These are phyloP conservation scores for Melospiza melodia DNA, from an alignment of 2,113 vertebrate species.

Conservation along the genomic window DNA sequence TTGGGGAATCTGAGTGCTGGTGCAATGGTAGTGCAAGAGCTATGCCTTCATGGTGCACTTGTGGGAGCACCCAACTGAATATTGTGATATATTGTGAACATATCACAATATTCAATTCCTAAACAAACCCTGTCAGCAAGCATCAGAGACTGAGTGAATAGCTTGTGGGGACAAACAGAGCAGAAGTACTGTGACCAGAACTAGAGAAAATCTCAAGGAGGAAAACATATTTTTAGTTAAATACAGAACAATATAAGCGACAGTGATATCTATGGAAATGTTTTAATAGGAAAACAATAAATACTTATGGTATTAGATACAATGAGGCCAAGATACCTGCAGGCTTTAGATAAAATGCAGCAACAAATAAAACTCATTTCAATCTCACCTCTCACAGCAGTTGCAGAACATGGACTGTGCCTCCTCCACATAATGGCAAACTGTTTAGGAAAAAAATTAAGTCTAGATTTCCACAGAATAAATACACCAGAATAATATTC, in stretches of 20 bases:
- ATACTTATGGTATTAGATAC: neutral
- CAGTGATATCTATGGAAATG: neutral
- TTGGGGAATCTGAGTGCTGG: neutral
- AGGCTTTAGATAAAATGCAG: neutral
- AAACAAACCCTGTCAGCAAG: neutral
- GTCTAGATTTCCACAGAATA: neutral
- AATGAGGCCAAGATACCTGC: neutral
- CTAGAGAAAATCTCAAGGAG: neutral
- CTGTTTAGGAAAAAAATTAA: neutral
- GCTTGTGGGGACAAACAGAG: fast-evolving
- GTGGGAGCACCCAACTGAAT: neutral
- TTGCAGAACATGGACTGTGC: neutral
- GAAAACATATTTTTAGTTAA: neutral
- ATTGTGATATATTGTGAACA: too few species aligned
- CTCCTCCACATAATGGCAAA: neutral
- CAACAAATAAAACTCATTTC: neutral
- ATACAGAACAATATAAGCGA: neutral
- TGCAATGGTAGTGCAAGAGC: neutral
- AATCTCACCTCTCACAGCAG: neutral
- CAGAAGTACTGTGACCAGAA: neutral
- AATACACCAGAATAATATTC: neutral
- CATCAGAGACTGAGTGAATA: neutral
- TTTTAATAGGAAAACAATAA: neutral
- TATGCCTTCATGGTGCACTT: neutral
- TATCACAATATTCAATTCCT: neutral